phyloP scores from a whole-genome alignment of 2,888 invertebrate genomes.

The Salpingus planirostris region DNA sequence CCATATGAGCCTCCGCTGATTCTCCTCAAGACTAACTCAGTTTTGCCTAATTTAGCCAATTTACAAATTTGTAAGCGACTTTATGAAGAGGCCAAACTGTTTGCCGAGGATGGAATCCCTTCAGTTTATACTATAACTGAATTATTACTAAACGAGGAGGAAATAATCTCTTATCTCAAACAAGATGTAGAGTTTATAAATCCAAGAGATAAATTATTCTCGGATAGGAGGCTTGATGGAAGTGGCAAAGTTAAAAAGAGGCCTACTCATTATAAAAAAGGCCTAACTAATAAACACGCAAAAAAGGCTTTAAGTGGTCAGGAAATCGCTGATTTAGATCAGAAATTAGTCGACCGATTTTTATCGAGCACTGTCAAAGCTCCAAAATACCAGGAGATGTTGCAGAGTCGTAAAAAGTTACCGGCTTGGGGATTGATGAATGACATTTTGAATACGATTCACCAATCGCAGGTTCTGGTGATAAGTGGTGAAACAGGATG shows the following conservation, averaged over 20 bases:
- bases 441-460: constrained; percentile 58
- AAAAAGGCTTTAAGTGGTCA: constrained; percentile 46
- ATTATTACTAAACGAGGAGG: constrained; percentile 59
- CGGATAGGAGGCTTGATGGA: constrained; percentile 14
- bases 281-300: constrained; percentile 47
- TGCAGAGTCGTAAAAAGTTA: constrained; percentile 52
- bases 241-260: constrained; percentile 12
- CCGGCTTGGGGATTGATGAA: constrained; percentile 66
- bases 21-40: constrained; percentile 56
- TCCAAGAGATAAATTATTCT: constrained; percentile 43
- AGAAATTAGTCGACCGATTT: constrained; percentile 52
- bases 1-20: constrained; percentile 67
- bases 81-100: constrained; percentile 56
- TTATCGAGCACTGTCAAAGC: constrained; percentile 49
- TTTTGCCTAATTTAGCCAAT: constrained; percentile 55
- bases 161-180: constrained; percentile 52
- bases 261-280: constrained; percentile 60
- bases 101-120: constrained; percentile 61
- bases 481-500: constrained; percentile 81
- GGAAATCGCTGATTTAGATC: constrained; percentile 53
- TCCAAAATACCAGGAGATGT: constrained; percentile 57
- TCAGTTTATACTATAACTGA: constrained; percentile 65
- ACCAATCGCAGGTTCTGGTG: constrained; percentile 57
- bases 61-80: constrained; percentile 58
- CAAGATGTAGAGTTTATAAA: constrained; percentile 54